phyloP scores from a whole-genome alignment of 2,888 invertebrate species.

The Xylophagus ater region DNA sequence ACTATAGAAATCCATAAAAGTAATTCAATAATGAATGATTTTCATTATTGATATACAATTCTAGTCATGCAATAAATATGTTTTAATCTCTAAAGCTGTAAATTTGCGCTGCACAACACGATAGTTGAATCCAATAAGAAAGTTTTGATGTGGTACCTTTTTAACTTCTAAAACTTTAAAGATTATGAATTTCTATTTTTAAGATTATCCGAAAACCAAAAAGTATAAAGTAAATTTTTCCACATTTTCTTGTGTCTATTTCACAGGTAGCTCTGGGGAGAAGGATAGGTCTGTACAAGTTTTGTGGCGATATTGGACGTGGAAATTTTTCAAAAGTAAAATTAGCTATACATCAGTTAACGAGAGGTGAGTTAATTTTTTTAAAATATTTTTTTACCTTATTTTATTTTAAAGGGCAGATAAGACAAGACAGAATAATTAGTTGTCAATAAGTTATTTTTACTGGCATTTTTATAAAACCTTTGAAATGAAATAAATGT shows the following conservation, averaged over 20 bases:
- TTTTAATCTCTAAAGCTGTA: neutral
- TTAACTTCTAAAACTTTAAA: neutral
- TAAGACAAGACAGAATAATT: no score
- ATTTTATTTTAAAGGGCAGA: no score
- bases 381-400: neutral
- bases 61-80: neutral
- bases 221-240: neutral
- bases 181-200: no score
- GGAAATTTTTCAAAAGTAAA: slow-evolving; percentile 74
- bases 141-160: neutral
- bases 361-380: slow-evolving; percentile 44
- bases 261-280: slow-evolving; percentile 53
- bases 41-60: no score
- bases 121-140: neutral
- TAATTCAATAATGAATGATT: no score
- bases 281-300: slow-evolving; percentile 61
- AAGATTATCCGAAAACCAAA: neutral
- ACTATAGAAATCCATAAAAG: no score
- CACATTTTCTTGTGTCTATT: slow-evolving; percentile 11
- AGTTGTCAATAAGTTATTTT: no score
- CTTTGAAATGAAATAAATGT: no score
- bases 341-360: slow-evolving; percentile 60
- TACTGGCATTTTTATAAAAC: no score
- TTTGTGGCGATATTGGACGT: slow-evolving; percentile 61
- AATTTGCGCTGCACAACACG: neutral